Conservation (phyloP, 2,888 invertebrate genomes). For the Hemistola chrysoprasaria region DNA sequence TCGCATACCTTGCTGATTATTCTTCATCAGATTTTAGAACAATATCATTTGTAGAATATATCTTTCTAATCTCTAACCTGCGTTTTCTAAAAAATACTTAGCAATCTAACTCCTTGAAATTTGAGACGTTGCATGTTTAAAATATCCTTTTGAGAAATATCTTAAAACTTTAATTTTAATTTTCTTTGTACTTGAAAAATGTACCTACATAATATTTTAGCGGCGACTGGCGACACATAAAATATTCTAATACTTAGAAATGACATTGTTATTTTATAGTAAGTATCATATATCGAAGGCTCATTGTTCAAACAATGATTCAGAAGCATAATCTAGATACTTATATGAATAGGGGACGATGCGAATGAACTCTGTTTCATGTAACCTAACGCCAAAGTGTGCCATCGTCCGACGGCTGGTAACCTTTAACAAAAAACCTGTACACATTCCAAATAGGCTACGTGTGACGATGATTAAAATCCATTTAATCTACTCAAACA, state of each 20-base stretch:
- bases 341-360: slow-evolving; percentile 64
- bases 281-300: slow-evolving; percentile 29
- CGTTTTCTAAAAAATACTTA: too few species aligned
- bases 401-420: slow-evolving; percentile 63
- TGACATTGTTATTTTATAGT: slow-evolving; percentile 38
- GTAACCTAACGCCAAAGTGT: slow-evolving; percentile 70
- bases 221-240: slow-evolving; percentile 1
- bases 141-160: too few species aligned
- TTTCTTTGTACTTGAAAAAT: too few species aligned
- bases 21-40: too few species aligned
- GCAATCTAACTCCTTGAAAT: too few species aligned
- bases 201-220: too few species aligned
- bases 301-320: slow-evolving; percentile 66
- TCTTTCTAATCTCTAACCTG: too few species aligned
- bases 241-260: slow-evolving; percentile 17
- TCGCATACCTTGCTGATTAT: too few species aligned
- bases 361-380: slow-evolving; percentile 77
- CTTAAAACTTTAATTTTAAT: too few species aligned
- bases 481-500: slow-evolving; percentile 4
- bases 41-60: too few species aligned
- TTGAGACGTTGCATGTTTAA: too few species aligned
- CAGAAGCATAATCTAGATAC: slow-evolving; percentile 66
- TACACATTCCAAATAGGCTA: slow-evolving; percentile 47
- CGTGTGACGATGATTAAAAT: slow-evolving; percentile 12
- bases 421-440: slow-evolving; percentile 67